Base-by-base conservation (phyloP, 2,797 vertebrate genomes). In the Synaphobranchus kaupii region DNA sequence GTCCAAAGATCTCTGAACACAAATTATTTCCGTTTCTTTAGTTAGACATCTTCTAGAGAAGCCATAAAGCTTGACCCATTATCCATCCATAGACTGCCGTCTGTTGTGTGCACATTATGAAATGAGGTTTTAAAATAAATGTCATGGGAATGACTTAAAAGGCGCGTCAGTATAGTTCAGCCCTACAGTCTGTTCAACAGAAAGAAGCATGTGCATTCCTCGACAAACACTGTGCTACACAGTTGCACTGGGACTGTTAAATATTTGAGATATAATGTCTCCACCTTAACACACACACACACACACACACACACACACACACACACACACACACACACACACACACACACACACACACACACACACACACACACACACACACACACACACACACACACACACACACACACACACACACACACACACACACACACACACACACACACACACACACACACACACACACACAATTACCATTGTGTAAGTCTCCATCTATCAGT, bases 21-120 rank as follows among this genome's bases (percentile, higher is more conserved):
- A 80, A 47, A 80, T 5, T 15, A 12, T 80, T 48, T 80, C 39
- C 13, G 20, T 80, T 47, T 66, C 63, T 47, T 80, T 80, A 80
- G 47, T 80, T 80, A 47, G 39, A 47, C 76, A 80, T 25, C 76
- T 80, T 48, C 22, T 80, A 80, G 31, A 44, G 76, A 47, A 80
- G 3, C 34, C 76, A 44, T 80, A 80, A 47, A 47, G 71, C 71
- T 39, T 34, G 71, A 73, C 22, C 76, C 39, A 22, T 20, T 47
- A 80, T 47, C 34, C 76, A 80, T 44, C 17, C 20, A 44, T 10
- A 20, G 15, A 6, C 76, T 47, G 17, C 39, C 47, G 39, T 80
- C 76, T 80, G 76, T 80, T 12, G 47, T 39, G 47, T 80, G 39
- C 39, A 6, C 44, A 47, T 80, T 7, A 47, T 80, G 22, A 80